Percentiles rank a stretch among this genome's conserved stretches.
These are phyloP conservation scores for Lacerta bilineata DNA, from an alignment of 2,797 vertebrate genomes.

Conservation along the genomic window DNA sequence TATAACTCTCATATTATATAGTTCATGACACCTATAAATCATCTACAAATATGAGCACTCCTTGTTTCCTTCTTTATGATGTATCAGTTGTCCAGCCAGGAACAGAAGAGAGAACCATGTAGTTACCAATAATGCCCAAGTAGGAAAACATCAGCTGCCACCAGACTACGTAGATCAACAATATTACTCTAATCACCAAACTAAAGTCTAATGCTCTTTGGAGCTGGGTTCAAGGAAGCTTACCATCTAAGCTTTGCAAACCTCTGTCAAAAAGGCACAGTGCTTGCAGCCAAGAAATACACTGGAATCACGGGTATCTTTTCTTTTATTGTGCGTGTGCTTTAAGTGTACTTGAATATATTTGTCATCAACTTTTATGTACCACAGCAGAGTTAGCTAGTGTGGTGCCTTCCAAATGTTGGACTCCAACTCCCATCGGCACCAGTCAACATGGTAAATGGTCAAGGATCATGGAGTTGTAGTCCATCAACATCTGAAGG, in stretches of 20 bases:
- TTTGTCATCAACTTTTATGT: not conserved
- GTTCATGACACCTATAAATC: slow-evolving; percentile 6
- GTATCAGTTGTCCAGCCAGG: slow-evolving; percentile 37
- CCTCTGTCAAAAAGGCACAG: not conserved
- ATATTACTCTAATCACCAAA: not conserved
- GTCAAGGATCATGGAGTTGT: not conserved
- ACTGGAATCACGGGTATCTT: not conserved
- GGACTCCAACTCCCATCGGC: not conserved
- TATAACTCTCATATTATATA: not conserved
- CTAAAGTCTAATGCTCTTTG: not conserved
- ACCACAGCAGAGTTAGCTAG: not conserved
- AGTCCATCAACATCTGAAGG: not conserved
- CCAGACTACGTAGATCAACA: not conserved
- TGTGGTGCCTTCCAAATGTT: not conserved
- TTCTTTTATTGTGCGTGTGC: not conserved
- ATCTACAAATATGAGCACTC: slow-evolving; percentile 38
- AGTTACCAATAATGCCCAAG: not conserved
- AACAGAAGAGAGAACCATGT: not conserved
- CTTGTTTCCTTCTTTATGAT: slow-evolving; percentile 22
- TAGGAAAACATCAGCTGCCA: slow-evolving; percentile 12
- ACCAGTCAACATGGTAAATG: too few relatives aligned
- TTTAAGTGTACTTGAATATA: not conserved
- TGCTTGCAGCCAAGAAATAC: not conserved
- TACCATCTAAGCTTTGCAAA: not conserved
- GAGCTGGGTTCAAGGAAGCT: not conserved